phyloP scores from a whole-genome alignment of 2,888 invertebrate genomes.

The Antheraea assamensis region DNA sequence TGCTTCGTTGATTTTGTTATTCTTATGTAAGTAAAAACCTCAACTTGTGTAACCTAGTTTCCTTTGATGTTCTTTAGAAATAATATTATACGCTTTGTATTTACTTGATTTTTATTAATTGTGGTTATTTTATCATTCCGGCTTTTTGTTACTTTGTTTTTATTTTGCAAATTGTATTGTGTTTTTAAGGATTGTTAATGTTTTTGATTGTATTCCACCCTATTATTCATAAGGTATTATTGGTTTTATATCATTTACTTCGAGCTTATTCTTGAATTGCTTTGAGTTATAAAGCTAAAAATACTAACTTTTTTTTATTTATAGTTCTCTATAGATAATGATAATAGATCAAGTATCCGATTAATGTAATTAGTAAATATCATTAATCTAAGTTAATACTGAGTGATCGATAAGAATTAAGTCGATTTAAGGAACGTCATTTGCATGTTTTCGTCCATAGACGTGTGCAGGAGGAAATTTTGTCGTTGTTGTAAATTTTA shows the following conservation, averaged over 20 bases:
- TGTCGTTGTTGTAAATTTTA: background rate
- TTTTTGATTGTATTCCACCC: background rate
- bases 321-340: no score
- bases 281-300: background rate
- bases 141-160: background rate
- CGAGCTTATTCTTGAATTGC: background rate
- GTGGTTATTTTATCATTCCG: background rate
- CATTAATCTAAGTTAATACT: background rate
- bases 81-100: slow-evolving; percentile 2
- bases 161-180: background rate
- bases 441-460: background rate
- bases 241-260: background rate
- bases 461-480: background rate
- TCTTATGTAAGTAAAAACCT: slow-evolving; percentile 39
- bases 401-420: background rate
- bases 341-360: background rate
- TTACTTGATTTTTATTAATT: no score
- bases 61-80: slow-evolving; percentile 33
- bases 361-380: background rate
- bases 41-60: slow-evolving; percentile 25
- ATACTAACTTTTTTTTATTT: no score
- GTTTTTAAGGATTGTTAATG: background rate
- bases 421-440: background rate
- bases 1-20: slow-evolving; percentile 36
- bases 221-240: background rate